Base-by-base conservation (phyloP, 2,888 invertebrate species). In the Creontiades dilutus region DNA sequence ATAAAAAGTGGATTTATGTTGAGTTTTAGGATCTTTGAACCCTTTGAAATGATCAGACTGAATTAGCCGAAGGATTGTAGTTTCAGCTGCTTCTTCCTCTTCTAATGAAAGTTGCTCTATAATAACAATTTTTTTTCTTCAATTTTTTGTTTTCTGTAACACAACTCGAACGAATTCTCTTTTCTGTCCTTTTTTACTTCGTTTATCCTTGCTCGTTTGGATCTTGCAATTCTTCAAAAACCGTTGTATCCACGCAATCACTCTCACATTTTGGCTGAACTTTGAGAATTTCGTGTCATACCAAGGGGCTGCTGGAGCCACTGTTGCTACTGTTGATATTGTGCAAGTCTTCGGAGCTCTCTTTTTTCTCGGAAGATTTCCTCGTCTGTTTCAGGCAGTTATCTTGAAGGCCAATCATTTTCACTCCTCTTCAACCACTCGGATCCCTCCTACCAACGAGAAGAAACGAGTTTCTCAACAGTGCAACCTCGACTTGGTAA, bases 381-480 rank as follows among this genome's bases (percentile, higher is more conserved):
- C 9, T 28, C 28, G 12, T 75, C 75, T 16, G 12, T 28, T 13
- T 13, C 16, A 13, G 75, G 14, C 0, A 47, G 27, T 28, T 68
- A 37, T 27, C 23, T 14, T 16, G 47, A 27, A 4, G 92, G 92
- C 92, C 92, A 92, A 14, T 90, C 16, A 37, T 90, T 85, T 28
- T 89, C 55, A 11, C 80, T 27, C 12, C 88, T 46, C 37, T 47
- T 19, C 13, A 92, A 61, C 89, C 91, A 92, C 12, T 16, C 19
- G 1, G 92, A 91, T 16, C 92, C 92, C 75, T 90, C 90, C 80
- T 91, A 89, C 92, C 92, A 92, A 57, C 87, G 48, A 13, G 61
- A 86, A 4, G 23, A 14, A 7, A 91, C 12, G 12, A 91, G 23
- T 48, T 87, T 37, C 9, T 84, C 27, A 0, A 89, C 85, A 0